A percentile compares a stretch with the other conserved stretches of the same genome.
These are phyloP conservation scores for Parazoanthus swiftii DNA, from an alignment of 92 coral and sea anemone species.

Conservation along the genomic window DNA sequence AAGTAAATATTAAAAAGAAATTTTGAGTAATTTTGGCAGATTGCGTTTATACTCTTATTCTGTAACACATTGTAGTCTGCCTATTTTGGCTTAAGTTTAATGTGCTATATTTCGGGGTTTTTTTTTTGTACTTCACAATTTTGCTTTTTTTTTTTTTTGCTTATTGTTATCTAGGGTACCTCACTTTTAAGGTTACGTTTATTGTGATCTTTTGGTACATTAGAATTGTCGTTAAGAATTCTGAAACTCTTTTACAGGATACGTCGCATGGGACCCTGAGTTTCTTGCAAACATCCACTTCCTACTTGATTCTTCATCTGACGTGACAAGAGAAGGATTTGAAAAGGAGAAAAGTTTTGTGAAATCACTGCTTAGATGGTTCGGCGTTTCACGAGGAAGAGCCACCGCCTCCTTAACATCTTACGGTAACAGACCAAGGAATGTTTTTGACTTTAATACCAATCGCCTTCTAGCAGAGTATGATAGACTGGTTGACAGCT, in stretches of 20 bases:
- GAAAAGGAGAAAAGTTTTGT: conserved; percentile 72
- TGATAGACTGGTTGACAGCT: conserved; percentile 52
- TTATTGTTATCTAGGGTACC: too few species aligned
- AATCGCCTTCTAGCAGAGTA: conserved; percentile 55
- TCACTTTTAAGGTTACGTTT: not conserved
- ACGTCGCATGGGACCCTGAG: conserved; percentile 17
- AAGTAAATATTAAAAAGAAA: too few species aligned
- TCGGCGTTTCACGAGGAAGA: conserved; percentile 61
- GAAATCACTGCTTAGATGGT: conserved; percentile 61
- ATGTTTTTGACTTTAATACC: conserved; percentile 55
- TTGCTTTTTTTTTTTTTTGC: too few species aligned
- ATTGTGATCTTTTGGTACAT: not conserved
- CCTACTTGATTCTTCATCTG: conserved; percentile 81
- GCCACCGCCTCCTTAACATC: conserved; percentile 71
- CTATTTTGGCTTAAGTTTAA: too few species aligned
- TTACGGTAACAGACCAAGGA: conserved; percentile 61
- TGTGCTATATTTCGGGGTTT: not conserved
- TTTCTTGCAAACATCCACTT: conserved; percentile 66
- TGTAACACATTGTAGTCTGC: not conserved
- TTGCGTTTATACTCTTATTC: not conserved
- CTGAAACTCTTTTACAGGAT: conserved; percentile 1
- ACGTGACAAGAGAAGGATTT: conserved; percentile 60
- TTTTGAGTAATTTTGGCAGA: too few species aligned
- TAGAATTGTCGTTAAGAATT: not conserved
- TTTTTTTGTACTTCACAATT: not conserved